These are phyloP conservation scores for Phoxinus phoxinus DNA, from an alignment of 2,113 vertebrate species.

Conservation along the genomic window DNA sequence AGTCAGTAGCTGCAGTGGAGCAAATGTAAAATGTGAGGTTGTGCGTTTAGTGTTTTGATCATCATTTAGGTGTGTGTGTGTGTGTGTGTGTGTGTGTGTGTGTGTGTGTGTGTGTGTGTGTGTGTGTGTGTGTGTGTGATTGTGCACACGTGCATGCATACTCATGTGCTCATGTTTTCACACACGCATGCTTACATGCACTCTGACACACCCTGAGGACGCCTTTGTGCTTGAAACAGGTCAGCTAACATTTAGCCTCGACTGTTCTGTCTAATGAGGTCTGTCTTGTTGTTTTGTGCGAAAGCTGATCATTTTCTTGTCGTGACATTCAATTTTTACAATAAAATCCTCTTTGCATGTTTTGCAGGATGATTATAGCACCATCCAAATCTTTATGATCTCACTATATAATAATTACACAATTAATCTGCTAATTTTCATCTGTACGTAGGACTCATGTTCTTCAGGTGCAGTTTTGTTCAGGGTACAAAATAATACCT, in stretches of 20 bases:
- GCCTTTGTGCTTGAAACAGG: constrained; percentile 61
- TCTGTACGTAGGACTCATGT: neutral
- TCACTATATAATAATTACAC: neutral
- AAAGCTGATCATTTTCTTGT: constrained; percentile 30
- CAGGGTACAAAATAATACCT: neutral
- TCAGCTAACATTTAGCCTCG: constrained; percentile 65
- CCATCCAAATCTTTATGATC: constrained; percentile 19
- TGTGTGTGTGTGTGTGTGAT: neutral
- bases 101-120: neutral
- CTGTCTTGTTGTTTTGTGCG: constrained; percentile 40
- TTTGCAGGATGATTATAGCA: constrained; percentile 21
- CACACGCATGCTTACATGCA: constrained; percentile 36
- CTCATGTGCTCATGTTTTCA: constrained; percentile 27
- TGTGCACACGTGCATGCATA: constrained; percentile 26
- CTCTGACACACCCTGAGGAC: constrained; percentile 50
- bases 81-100: constrained; percentile 23
- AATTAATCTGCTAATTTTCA: neutral
- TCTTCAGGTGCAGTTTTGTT: neutral
- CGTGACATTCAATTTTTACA: constrained; percentile 15
- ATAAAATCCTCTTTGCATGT: constrained; percentile 7
- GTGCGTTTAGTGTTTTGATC: neutral
- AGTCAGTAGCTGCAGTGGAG: neutral
- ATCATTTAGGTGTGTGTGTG: neutral
- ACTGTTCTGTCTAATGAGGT: constrained; percentile 52
- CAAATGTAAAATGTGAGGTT: neutral